Evolutionary conservation across 2,113 vertebrate genomes (phyloP).

Genomic region (Macrotis lagotis): DNA sequence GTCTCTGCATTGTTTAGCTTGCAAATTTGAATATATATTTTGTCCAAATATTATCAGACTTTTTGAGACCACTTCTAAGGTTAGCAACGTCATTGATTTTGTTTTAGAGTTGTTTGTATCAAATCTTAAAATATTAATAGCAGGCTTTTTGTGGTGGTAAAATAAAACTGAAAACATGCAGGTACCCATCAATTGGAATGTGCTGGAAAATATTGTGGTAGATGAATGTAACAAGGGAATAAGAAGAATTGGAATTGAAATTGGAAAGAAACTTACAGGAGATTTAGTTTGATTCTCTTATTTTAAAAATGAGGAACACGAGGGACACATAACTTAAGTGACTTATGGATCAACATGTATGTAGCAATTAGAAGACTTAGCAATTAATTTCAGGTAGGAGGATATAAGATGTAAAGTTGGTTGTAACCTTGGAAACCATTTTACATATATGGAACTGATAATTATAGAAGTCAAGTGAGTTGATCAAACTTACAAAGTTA

Average conservation of each 20-base stretch:
- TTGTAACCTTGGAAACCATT: not conserved
- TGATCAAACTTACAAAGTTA: not conserved
- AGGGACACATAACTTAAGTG: not conserved
- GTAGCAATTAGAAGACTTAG: not conserved
- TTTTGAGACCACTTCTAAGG: not conserved
- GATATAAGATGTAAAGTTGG: not conserved
- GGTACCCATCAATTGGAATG: not conserved
- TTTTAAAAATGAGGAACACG: not conserved
- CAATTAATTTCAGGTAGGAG: not conserved
- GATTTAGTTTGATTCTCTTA: not conserved
- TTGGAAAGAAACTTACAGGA: not conserved
- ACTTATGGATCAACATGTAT: not conserved
- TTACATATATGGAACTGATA: not conserved
- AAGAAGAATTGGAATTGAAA: not conserved
- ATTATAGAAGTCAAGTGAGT: not conserved
- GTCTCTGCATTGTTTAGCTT: not conserved
- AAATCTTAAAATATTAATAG: not conserved
- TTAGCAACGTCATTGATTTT: not conserved
- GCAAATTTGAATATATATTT: not conserved
- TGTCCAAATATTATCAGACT: not conserved
- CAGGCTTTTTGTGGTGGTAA: not conserved
- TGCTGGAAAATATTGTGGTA: not conserved
- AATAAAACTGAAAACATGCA: not conserved
- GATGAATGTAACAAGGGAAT: not conserved
- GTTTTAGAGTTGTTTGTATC: constrained; percentile 24